Conservation (phyloP, 1,140 invertebrate genomes). For the Zaprionus vittiger region DNA sequence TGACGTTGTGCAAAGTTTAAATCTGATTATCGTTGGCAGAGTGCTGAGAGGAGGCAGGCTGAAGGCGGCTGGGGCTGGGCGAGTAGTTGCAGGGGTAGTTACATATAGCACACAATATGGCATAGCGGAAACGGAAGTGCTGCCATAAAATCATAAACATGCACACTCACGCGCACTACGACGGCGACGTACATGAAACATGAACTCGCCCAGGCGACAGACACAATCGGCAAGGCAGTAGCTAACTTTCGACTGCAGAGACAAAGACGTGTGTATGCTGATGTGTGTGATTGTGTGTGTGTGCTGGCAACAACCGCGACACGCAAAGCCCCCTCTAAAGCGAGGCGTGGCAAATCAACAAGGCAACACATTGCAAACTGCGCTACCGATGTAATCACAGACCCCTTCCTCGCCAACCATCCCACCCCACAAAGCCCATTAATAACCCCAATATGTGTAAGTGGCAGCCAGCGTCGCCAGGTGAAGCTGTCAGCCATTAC, state of each 20-base stretch:
- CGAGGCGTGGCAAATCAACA: conserved; percentile 29
- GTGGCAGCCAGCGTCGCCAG: conserved; percentile 55
- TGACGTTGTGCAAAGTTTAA: conserved; percentile 81
- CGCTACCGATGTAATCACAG: conserved; percentile 3
- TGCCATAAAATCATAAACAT: conserved; percentile 83
- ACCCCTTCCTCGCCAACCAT: background rate
- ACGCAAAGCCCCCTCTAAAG: conserved; percentile 44
- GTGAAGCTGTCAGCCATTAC: conserved; percentile 36
- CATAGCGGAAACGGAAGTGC: conserved; percentile 78
- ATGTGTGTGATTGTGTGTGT: conserved; percentile 27
- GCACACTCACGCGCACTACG: conserved; percentile 66
- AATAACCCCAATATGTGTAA: conserved; percentile 77
- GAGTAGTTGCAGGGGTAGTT: conserved; percentile 19
- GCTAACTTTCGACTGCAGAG: conserved; percentile 50
- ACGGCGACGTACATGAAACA: conserved; percentile 70
- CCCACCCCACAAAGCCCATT: conserved; percentile 48
- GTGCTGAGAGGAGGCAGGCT: background rate
- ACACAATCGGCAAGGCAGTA: conserved; percentile 39
- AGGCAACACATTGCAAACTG: conserved; percentile 56
- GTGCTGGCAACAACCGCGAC: conserved; percentile 56
- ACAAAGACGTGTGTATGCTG: conserved; percentile 41
- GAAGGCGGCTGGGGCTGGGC: background rate
- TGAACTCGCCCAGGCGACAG: conserved; percentile 70
- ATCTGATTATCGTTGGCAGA: conserved; percentile 75
- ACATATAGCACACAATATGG: conserved; percentile 59